phyloP scores from a whole-genome alignment of 2,888 invertebrate species.

The Eupeodes luniger region DNA sequence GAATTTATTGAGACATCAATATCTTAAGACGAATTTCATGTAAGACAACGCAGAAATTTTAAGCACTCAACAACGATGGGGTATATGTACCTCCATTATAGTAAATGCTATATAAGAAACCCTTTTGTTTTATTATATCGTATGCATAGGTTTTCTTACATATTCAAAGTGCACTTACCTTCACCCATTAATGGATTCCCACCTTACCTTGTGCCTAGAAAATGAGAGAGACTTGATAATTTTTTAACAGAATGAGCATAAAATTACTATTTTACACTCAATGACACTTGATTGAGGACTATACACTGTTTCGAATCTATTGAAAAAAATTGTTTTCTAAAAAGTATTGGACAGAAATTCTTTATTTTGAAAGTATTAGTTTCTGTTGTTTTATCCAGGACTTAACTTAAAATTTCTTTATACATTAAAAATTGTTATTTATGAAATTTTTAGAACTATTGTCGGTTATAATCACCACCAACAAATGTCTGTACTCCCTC shows the following conservation, averaged over 20 bases:
- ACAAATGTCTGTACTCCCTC: too few relatives aligned
- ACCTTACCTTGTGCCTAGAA: conserved; percentile 36
- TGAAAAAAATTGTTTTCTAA: too few relatives aligned
- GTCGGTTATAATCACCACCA: too few relatives aligned
- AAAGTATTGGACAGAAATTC: too few relatives aligned
- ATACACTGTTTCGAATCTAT: too few relatives aligned
- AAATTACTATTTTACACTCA: conserved; percentile 17
- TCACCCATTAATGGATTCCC: conserved; percentile 60
- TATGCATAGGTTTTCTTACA: too few relatives aligned
- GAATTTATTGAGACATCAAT: conserved; percentile 72
- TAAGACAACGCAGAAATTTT: conserved; percentile 27
- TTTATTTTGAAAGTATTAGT: too few relatives aligned
- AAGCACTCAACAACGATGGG: conserved; percentile 45
- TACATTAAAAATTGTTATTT: too few relatives aligned
- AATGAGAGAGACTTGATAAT: conserved; percentile 30
- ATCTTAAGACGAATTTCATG: conserved; percentile 65
- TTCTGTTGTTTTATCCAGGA: too few relatives aligned
- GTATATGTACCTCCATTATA: too few relatives aligned
- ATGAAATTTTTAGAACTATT: too few relatives aligned
- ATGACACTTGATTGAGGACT: neutral
- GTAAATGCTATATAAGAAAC: conserved; percentile 12
- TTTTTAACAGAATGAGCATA: conserved; percentile 38
- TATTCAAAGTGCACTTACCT: conserved; percentile 45
- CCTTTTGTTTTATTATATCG: conserved; percentile 53
- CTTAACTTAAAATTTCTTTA: too few relatives aligned